Evolutionary conservation across 1,140 invertebrate genomes (phyloP).

Genomic region (Pseudomyrmex concolor): DNA sequence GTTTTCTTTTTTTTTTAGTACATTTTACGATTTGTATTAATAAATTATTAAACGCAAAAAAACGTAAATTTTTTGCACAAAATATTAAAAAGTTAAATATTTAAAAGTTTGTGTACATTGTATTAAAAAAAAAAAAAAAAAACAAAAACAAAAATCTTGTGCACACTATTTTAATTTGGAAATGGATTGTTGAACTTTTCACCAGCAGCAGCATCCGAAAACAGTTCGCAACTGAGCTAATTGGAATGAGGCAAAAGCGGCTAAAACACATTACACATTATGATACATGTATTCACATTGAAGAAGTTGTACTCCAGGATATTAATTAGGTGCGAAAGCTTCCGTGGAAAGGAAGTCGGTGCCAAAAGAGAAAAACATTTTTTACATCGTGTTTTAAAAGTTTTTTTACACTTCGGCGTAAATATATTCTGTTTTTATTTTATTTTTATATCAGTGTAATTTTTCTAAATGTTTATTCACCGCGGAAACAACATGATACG

Average conservation of each 20-base stretch:
- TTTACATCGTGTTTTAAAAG: neutral
- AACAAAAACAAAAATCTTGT: neutral
- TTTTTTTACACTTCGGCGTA: too few species aligned
- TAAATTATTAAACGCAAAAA: too few species aligned
- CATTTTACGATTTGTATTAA: too few species aligned
- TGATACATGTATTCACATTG: too few species aligned
- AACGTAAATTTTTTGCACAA: too few species aligned
- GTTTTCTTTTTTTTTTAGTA: too few species aligned
- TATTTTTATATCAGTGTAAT: neutral
- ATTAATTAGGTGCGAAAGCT: neutral
- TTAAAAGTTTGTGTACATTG: neutral
- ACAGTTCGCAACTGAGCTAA: neutral
- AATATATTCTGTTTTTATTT: neutral
- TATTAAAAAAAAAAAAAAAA: neutral
- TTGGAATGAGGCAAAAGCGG: neutral
- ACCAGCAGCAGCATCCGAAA: neutral
- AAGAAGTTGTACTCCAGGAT: too few species aligned
- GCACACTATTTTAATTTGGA: neutral
- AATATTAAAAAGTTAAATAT: neutral
- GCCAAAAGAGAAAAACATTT: neutral
- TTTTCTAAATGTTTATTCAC: too few species aligned
- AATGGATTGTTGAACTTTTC: slow-evolving; percentile 6
- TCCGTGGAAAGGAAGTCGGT: neutral
- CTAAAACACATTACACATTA: slow-evolving; percentile 6
- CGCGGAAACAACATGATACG: neutral